phyloP scores from a whole-genome alignment of 2,113 vertebrate genomes.

The Catharus fuscescens region DNA sequence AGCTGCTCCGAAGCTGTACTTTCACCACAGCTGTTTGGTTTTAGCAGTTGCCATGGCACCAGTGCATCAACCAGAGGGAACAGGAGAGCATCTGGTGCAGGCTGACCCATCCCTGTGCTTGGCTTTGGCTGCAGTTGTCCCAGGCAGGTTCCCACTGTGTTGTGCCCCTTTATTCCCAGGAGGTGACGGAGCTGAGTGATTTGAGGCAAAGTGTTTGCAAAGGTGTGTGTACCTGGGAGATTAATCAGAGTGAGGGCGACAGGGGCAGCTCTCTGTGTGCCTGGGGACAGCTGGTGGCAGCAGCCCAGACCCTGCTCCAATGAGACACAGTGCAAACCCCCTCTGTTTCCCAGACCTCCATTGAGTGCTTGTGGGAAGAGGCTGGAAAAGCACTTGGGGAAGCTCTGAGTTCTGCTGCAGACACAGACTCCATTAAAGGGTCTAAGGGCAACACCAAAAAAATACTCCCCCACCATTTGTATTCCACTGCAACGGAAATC shows the following conservation, averaged over 20 bases:
- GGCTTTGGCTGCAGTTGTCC: accelerated
- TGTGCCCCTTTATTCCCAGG: neutral
- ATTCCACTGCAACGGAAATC: neutral
- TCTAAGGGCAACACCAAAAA: neutral
- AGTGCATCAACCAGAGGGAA: neutral
- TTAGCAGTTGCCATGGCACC: slow-evolving; percentile 52
- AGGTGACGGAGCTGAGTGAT: neutral
- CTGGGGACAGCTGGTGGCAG: neutral
- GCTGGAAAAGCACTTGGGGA: neutral
- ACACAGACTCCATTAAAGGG: neutral
- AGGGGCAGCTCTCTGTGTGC: neutral
- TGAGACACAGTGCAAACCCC: neutral
- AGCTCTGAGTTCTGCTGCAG: neutral
- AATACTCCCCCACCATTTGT: neutral
- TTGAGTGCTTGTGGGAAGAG: neutral
- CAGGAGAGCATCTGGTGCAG: neutral
- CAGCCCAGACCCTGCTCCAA: neutral
- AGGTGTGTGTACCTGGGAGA: neutral
- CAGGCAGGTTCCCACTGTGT: neutral
- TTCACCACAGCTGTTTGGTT: slow-evolving; percentile 1
- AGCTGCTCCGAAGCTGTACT: neutral
- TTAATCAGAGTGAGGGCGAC: neutral
- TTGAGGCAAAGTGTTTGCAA: neutral
- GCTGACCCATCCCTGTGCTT: neutral
- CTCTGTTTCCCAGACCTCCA: neutral